These are phyloP conservation scores for Emydocephalus ijimae DNA, from an alignment of 2,113 vertebrate species.

Conservation along the genomic window DNA sequence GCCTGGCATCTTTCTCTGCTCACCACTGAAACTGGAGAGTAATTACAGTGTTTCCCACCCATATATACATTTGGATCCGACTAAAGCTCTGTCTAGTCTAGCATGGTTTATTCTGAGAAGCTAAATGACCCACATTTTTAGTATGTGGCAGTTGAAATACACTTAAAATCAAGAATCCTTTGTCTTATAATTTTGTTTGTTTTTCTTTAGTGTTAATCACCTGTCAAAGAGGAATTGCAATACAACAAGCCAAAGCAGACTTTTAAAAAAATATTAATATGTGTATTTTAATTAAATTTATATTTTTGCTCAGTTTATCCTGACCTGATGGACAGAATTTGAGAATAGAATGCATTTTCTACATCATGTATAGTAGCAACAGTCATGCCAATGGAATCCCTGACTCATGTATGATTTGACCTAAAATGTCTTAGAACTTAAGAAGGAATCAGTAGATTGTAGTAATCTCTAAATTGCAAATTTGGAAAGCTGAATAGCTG, in stretches of 20 bases:
- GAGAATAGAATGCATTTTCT: not conserved
- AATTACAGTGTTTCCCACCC: not conserved
- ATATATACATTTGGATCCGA: not conserved
- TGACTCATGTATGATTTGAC: not conserved
- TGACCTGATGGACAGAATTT: not conserved
- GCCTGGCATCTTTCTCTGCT: not conserved
- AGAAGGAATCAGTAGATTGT: not conserved
- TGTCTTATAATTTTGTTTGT: not conserved
- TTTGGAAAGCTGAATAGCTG: not conserved
- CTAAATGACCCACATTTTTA: not conserved
- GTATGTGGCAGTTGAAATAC: not conserved
- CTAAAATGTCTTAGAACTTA: not conserved
- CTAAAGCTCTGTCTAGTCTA: not conserved
- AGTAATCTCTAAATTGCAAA: not conserved
- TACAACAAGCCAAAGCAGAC: not conserved
- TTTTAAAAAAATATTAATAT: not conserved
- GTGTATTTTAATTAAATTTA: not conserved
- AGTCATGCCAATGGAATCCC: not conserved
- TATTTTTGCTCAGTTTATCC: not conserved
- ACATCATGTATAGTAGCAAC: not conserved
- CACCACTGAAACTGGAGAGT: not conserved
- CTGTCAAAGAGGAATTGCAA: not conserved
- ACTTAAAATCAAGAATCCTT: not conserved
- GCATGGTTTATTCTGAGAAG: not conserved
- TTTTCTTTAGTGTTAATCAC: not conserved